phyloP scores from a whole-genome alignment of 2,113 vertebrate genomes.

The Elanoides forficatus region DNA sequence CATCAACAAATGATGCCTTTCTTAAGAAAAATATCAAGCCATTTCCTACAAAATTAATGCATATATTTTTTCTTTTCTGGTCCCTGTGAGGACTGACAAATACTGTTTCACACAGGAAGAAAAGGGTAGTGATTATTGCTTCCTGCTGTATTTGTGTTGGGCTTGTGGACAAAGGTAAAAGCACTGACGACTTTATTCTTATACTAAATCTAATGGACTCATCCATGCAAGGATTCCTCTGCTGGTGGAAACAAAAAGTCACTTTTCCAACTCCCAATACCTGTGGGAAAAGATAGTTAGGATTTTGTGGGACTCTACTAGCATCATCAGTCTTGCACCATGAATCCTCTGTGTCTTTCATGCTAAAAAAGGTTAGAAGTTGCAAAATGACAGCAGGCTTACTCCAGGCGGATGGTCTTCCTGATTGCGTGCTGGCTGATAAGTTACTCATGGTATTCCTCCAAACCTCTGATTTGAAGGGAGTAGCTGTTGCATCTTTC shows the following conservation, averaged over 20 bases:
- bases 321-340: background rate
- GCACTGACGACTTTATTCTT: background rate
- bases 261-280: background rate
- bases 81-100: background rate
- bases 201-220: background rate
- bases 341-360: background rate
- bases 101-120: background rate
- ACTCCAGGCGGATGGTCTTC: background rate
- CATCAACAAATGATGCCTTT: background rate
- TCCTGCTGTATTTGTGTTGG: background rate
- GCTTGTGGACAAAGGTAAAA: background rate
- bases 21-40: background rate
- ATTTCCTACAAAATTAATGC: background rate
- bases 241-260: background rate
- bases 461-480: background rate
- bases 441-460: background rate
- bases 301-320: background rate
- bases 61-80: background rate
- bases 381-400: background rate
- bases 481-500: background rate
- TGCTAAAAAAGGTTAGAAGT: background rate
- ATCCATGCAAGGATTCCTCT: background rate
- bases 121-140: background rate
- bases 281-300: background rate
- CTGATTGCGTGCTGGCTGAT: fast-evolving